phyloP scores from a whole-genome alignment of 1,140 invertebrate species.

The Heliconius hewitsoni region DNA sequence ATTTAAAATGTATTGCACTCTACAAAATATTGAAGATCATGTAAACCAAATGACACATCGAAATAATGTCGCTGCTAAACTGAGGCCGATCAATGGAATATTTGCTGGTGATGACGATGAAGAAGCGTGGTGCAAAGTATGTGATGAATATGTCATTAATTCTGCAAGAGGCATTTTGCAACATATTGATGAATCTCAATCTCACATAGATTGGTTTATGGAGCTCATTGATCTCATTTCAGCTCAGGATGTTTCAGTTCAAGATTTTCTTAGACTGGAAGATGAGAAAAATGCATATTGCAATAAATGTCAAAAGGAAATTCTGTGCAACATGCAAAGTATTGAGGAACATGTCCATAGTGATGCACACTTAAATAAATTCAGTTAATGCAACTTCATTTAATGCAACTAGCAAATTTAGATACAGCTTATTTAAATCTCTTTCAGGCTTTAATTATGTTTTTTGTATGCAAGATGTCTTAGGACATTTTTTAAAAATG shows the following conservation, averaged over 20 bases:
- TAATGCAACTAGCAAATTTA: not conserved
- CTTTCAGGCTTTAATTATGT: conserved; percentile 1
- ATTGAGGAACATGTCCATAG: conserved; percentile 57
- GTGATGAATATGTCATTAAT: conserved; percentile 57
- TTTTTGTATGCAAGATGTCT: not conserved
- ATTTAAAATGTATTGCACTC: conserved; percentile 44
- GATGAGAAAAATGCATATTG: conserved; percentile 61
- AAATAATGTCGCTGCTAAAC: conserved; percentile 47
- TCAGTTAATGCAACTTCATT: conserved; percentile 39
- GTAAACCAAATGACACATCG: conserved; percentile 56
- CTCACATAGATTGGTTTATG: conserved; percentile 59
- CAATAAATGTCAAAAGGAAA: conserved; percentile 55
- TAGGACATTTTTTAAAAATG: not conserved
- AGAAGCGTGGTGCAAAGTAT: conserved; percentile 66
- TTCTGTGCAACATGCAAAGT: conserved; percentile 48
- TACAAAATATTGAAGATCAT: conserved; percentile 58
- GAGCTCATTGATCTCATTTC: conserved; percentile 59
- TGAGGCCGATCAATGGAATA: conserved; percentile 63
- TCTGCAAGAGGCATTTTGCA: conserved; percentile 45
- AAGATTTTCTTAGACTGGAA: conserved; percentile 55
- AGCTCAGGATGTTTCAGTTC: conserved; percentile 55
- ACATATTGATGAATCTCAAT: conserved; percentile 58
- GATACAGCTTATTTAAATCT: conserved; percentile 9
- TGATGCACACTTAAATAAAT: conserved; percentile 53
- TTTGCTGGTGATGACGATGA: conserved; percentile 56